phyloP scores from a whole-genome alignment of 2,888 invertebrate species.

The Catocala fraxini region DNA sequence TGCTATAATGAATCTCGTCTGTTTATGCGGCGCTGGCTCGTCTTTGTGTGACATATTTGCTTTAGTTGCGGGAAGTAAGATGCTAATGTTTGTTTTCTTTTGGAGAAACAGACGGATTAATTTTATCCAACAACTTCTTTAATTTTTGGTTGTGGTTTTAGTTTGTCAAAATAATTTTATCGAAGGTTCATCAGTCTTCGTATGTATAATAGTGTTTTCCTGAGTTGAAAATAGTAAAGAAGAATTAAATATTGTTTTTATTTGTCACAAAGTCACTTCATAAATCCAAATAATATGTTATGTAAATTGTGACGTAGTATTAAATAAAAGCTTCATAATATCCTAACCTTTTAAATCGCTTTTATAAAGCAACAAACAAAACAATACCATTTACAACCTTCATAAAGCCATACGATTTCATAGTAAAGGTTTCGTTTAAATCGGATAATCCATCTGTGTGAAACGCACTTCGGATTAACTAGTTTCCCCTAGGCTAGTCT shows the following conservation, averaged over 20 bases:
- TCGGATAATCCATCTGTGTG: conserved; percentile 15
- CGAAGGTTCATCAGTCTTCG: too few species aligned
- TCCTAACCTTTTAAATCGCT: too few species aligned
- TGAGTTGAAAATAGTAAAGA: too few species aligned
- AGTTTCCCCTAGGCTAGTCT: conserved; percentile 15
- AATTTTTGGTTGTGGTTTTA: background rate
- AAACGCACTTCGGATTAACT: conserved; percentile 24
- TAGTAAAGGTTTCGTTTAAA: conserved; percentile 13
- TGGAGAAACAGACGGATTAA: background rate
- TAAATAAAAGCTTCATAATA: too few species aligned
- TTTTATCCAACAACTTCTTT: background rate
- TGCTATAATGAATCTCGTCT: conserved; percentile 43
- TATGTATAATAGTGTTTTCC: too few species aligned
- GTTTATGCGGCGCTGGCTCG: conserved; percentile 29
- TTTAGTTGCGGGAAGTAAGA: conserved; percentile 5
- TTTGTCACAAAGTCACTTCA: too few species aligned
- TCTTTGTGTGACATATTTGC: conserved; percentile 33
- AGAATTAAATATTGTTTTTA: too few species aligned
- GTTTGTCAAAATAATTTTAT: too few species aligned
- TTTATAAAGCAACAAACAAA: too few species aligned
- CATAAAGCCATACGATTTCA: background rate
- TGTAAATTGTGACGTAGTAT: too few species aligned
- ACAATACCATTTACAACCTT: background rate
- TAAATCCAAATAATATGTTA: too few species aligned
- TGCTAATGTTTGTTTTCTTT: conserved; percentile 5